These are phyloP conservation scores for Scotopteryx bipunctaria DNA, from an alignment of 2,888 invertebrate genomes.

Conservation along the genomic window DNA sequence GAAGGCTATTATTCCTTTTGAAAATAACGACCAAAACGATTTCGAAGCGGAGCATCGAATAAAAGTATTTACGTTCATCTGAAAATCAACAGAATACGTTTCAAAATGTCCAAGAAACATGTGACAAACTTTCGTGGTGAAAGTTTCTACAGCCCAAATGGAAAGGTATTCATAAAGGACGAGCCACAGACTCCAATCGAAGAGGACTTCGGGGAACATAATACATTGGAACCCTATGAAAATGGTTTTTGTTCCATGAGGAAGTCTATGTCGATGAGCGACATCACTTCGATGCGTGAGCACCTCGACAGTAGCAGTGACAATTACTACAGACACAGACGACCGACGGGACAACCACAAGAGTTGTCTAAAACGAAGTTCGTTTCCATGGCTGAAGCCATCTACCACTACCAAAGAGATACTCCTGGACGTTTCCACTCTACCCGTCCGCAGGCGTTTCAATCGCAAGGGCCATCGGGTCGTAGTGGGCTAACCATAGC, in stretches of 20 bases:
- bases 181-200: conserved; percentile 67
- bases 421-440: conserved; percentile 84
- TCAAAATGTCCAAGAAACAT: conserved; percentile 62
- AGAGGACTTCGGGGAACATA: conserved; percentile 64
- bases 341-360: conserved; percentile 47
- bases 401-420: conserved; percentile 81
- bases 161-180: conserved; percentile 58
- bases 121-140: conserved; percentile 72
- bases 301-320: conserved; percentile 47
- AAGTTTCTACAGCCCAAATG: conserved; percentile 56
- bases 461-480: conserved; percentile 47
- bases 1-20: no score
- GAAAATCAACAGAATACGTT: not conserved
- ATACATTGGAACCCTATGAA: conserved; percentile 57
- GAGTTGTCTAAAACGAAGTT: conserved; percentile 72
- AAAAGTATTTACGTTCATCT: not conserved
- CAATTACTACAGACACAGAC: conserved; percentile 49
- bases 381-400: conserved; percentile 84
- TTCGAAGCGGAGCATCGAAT: conserved; percentile 2
- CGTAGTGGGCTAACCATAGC: conserved; percentile 70
- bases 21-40: conserved; percentile 45
- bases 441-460: conserved; percentile 53
- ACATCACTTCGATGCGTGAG: conserved; percentile 57
- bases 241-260: conserved; percentile 55
- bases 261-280: conserved; percentile 73